phyloP scores from a whole-genome alignment of 2,888 invertebrate species.

The Artemia sp. region DNA sequence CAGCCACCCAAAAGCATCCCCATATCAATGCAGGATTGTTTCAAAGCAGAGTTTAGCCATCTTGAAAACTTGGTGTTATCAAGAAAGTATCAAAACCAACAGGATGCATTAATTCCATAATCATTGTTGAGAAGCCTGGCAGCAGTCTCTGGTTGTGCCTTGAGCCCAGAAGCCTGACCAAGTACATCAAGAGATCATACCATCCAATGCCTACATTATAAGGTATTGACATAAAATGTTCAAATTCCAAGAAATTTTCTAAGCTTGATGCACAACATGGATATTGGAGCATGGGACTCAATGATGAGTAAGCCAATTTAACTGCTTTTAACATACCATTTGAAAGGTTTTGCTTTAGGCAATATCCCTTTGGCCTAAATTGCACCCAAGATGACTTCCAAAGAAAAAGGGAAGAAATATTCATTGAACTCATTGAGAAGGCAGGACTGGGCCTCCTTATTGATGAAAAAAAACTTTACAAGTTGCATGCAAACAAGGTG shows the following conservation, averaged over 20 bases:
- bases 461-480: too few species aligned
- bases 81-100: too few species aligned
- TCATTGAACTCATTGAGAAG: neutral
- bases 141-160: too few species aligned
- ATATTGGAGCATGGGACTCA: constrained; percentile 25
- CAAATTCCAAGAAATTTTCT: constrained; percentile 17
- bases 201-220: constrained; percentile 22
- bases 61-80: too few species aligned
- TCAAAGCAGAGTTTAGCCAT: too few species aligned
- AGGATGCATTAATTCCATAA: too few species aligned
- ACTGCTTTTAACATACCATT: constrained; percentile 26
- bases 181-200: constrained; percentile 23
- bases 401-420: neutral
- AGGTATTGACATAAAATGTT: too few species aligned
- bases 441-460: too few species aligned
- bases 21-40: too few species aligned
- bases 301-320: constrained; percentile 24
- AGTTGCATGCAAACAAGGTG: too few species aligned
- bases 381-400: neutral
- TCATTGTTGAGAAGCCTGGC: too few species aligned
- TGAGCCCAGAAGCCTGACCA: constrained; percentile 23
- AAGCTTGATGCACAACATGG: constrained; percentile 24
- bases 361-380: constrained; percentile 15
- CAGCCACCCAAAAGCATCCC: too few species aligned
- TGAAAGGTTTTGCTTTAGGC: constrained; percentile 24